phyloP scores from a whole-genome alignment of 2,113 vertebrate species.

The Aphelocoma coerulescens region DNA sequence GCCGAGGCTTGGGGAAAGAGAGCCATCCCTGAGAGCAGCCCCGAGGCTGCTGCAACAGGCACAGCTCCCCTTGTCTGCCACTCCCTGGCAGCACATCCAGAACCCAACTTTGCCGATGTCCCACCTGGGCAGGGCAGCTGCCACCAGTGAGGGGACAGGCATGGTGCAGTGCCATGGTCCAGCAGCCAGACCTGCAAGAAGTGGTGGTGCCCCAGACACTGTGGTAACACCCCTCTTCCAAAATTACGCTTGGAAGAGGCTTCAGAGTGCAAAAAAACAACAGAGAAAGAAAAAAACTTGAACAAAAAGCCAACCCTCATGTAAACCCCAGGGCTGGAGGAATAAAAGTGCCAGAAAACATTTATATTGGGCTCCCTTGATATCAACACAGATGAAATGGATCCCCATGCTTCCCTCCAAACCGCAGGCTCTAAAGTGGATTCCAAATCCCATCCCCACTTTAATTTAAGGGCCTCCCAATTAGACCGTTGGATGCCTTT shows the following conservation, averaged over 20 bases:
- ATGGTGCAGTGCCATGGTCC: neutral
- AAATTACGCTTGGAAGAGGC: neutral
- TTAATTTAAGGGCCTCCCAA: slow-evolving; percentile 58
- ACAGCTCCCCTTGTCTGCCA: neutral
- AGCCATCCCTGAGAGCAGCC: neutral
- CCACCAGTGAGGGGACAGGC: neutral
- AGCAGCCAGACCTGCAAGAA: neutral
- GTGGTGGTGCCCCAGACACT: neutral
- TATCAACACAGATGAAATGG: slow-evolving; percentile 56
- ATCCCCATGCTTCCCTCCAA: slow-evolving; percentile 43
- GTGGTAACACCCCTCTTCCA: neutral
- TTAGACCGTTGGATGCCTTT: slow-evolving; percentile 47
- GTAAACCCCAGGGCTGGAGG: slow-evolving; percentile 28
- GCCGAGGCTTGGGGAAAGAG: neutral
- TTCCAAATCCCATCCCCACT: slow-evolving; percentile 54
- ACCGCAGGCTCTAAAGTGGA: slow-evolving; percentile 52
- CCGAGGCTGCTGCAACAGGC: neutral
- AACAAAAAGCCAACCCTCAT: neutral
- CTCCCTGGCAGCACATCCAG: neutral
- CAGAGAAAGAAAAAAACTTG: neutral
- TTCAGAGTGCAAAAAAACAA: neutral
- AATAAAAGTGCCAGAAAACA: slow-evolving; percentile 40
- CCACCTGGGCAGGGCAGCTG: neutral
- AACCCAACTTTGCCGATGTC: accelerated
- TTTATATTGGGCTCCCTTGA: slow-evolving; percentile 33